Evolutionary conservation across 2,888 invertebrate species (phyloP), one percentile per base, ranked within the genome.

Genomic region (Parasteatoda lunata): DNA sequence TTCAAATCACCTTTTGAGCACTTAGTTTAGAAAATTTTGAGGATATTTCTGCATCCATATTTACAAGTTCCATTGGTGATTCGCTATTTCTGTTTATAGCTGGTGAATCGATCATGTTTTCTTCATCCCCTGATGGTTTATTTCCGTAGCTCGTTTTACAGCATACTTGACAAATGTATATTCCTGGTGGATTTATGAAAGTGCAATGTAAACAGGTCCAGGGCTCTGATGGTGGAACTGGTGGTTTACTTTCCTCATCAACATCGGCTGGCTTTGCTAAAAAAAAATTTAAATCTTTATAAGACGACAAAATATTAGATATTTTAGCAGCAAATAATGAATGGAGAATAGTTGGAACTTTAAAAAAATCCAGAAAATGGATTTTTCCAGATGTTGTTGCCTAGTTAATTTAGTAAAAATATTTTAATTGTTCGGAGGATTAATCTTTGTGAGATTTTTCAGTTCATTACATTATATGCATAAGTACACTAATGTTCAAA

Each of bases 191-290:
- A 91, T 97, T 97, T 4, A 97, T 95, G 91, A 95, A 97, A 0
- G 97, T 97, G 91, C 97, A 97, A 91, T 97, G 96, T 91, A 96
- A 96, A 91, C 97, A 97, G 89, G 96, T 95, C 97, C 97, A 97
- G 81, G 88, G 83, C 66, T 75, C 52, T 8, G 70, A 65, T 13
- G 88, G 88, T 11, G 72, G 69, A 30, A 83, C 75, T 15, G 88
- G 88, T 8, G 66, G n/a, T 66, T 13, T 15, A 48, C 71, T 68
- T 11, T 30, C 52, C 52, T 70, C 79, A 11, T 77, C 86, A 4
- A 64, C 75, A 45, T 45, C 7, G 15, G 49, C n/a, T 11, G 4
- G 51, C 72, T 77, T 78, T 78, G 48, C 77, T 77, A 47, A 9
- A 69, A 69, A 45, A 54, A 73, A 7, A 73, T 49, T 45, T 15